Base-by-base conservation (phyloP, 1,140 invertebrate genomes). In the Sitobion miscanthi region DNA sequence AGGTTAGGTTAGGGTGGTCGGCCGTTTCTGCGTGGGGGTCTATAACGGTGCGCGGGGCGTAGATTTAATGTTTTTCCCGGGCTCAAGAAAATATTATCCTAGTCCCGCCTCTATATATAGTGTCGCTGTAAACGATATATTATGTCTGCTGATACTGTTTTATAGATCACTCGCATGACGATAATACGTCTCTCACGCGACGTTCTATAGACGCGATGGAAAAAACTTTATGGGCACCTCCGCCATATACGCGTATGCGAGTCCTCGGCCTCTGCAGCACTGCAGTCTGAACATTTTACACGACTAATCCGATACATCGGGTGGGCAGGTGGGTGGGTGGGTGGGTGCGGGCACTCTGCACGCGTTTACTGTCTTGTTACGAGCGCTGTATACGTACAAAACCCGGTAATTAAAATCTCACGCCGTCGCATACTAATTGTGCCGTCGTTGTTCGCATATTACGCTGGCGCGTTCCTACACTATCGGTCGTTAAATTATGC, bases 361-460 rank as follows among this genome's bases (percentile, higher is more conserved):
- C 35, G 82, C 38, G 20, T 83, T 83, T 83, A 83, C 82, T 42
- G 38, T 42, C 38, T 35, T 83, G 82, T 83, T 42, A 23, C 38
- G 17, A 42, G n/a, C 82, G 38, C 35, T 42, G 25, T 20, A 5
- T 42, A 42, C 82, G 20, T 42, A 77, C 62, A 77, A 77, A 77
- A 77, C 62, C 82, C 82, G 82, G 38, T 42, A 83, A 83, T 83
- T 83, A 83, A 83, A 83, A 83, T 83, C 82, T 83, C 38, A 83
- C 82, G 82, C 38, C 82, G 82, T 42, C 82, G 35, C 82, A 42
- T 83, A 42, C 82, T 83, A 83, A 83, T 83, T 83, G 38, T 42
- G 38, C 82, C 38, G 38, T 83, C 82, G 82, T 42, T 83, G 35
- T 77, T 77, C 62, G 62, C 62, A 69, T 35, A n/a, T 77, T 77